These are phyloP conservation scores for Xerus inauris DNA, from an alignment of 2,113 vertebrate species.

Conservation along the genomic window DNA sequence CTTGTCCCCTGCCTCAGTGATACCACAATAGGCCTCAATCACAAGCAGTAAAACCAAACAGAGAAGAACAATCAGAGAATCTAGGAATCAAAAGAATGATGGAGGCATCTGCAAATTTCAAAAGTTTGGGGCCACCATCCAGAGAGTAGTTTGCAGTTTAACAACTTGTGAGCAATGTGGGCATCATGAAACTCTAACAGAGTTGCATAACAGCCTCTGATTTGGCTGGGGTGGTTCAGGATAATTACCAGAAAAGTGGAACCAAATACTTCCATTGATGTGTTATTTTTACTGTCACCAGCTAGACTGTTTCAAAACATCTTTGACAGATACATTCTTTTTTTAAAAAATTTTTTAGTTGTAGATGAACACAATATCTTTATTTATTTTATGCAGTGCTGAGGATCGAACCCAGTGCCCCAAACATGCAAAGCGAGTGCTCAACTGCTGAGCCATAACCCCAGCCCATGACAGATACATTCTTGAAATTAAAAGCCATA, in stretches of 20 bases:
- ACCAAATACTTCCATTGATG: too few relatives aligned
- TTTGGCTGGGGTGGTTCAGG: slow-evolving; percentile 93
- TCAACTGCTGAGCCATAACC: too few relatives aligned
- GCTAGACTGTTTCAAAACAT: neutral
- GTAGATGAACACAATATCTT: too few relatives aligned
- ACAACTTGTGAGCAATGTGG: slow-evolving; percentile 93
- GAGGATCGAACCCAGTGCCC: too few relatives aligned
- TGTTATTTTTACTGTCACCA: neutral
- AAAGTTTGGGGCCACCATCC: slow-evolving; percentile 88
- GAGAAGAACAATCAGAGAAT: neutral
- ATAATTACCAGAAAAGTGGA: slow-evolving; percentile 89
- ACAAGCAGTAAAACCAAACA: neutral
- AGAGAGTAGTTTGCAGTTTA: slow-evolving; percentile 92
- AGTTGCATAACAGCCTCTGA: slow-evolving; percentile 92
- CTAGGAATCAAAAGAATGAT: too few relatives aligned
- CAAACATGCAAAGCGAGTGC: too few relatives aligned
- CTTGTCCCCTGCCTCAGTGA: neutral
- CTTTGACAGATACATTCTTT: neutral
- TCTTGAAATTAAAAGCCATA: neutral
- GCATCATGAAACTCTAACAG: slow-evolving; percentile 94
- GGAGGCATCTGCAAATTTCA: neutral
- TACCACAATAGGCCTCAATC: neutral
- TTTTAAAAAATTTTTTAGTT: too few relatives aligned
- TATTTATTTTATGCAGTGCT: too few relatives aligned
- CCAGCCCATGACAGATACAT: neutral